phyloP scores from a whole-genome alignment of 2,888 invertebrate species.

The Pseudanteris insignis region DNA sequence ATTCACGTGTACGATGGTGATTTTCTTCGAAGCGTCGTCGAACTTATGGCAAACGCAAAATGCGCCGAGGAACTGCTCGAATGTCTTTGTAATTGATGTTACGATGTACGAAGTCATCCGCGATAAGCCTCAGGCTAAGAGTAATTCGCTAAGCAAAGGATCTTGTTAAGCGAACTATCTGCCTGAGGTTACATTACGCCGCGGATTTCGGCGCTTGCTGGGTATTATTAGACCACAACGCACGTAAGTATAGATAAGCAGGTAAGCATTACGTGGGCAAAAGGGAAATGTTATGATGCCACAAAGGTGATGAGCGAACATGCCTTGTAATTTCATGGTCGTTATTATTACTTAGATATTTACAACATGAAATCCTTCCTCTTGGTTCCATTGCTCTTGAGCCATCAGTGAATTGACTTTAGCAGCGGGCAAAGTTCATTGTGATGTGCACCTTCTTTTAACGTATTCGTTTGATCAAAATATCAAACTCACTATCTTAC shows the following conservation, averaged over 20 bases:
- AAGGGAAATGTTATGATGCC: constrained; percentile 32
- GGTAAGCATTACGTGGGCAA: constrained; percentile 36
- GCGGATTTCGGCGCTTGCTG: constrained; percentile 47
- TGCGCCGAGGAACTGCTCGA: constrained; percentile 25
- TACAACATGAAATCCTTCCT: constrained; percentile 8
- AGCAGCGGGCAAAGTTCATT: too few species aligned
- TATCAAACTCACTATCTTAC: too few species aligned
- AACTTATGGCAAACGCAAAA: constrained; percentile 23
- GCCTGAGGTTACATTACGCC: constrained; percentile 52
- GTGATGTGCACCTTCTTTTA: too few species aligned
- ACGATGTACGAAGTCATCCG: constrained; percentile 37
- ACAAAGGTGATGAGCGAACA: constrained; percentile 28
- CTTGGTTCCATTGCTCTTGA: not conserved
- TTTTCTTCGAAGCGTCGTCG: constrained; percentile 14
- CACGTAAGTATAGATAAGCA: constrained; percentile 42
- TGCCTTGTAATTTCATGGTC: constrained; percentile 27
- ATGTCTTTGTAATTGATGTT: constrained; percentile 38
- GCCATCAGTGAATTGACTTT: too few species aligned
- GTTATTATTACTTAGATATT: constrained; percentile 24
- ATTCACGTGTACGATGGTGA: not conserved
- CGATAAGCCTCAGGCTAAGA: constrained; percentile 51
- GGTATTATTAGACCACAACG: constrained; percentile 52
- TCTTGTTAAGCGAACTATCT: constrained; percentile 51
- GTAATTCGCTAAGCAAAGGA: constrained; percentile 50
- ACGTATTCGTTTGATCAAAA: too few species aligned